Conservation (phyloP, 2,113 vertebrate genomes). For the Aythya baeri region DNA sequence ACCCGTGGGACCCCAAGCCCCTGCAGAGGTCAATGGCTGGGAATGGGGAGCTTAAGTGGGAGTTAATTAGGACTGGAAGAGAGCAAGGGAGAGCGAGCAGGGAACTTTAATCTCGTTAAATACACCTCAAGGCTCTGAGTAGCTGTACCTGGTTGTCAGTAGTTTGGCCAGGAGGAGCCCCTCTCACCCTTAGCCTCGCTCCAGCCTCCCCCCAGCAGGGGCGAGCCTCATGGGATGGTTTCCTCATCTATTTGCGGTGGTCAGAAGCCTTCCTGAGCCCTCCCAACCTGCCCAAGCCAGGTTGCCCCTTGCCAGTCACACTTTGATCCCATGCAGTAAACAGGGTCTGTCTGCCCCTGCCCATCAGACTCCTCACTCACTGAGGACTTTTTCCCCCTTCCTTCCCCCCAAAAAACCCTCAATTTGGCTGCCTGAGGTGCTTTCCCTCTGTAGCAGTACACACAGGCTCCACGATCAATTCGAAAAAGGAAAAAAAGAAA, state of each 20-base stretch:
- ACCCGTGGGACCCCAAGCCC: background rate
- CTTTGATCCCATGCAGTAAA: background rate
- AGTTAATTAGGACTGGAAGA: background rate
- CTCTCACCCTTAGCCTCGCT: background rate
- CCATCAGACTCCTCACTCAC: background rate
- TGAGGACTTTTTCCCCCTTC: background rate
- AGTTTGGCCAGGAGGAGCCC: background rate
- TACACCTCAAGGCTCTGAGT: background rate
- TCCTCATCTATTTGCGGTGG: background rate
- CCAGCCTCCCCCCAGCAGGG: background rate
- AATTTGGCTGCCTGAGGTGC: background rate
- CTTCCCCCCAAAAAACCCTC: background rate
- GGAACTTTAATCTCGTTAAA: constrained; percentile 61
- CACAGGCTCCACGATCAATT: background rate
- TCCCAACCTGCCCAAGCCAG: background rate
- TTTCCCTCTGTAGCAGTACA: background rate
- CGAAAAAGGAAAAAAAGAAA: background rate
- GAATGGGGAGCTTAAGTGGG: background rate
- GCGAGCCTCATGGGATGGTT: background rate
- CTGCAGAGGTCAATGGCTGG: rapidly evolving
- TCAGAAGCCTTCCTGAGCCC: background rate
- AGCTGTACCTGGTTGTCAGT: background rate
- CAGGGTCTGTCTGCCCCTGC: background rate
- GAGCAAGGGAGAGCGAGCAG: background rate
- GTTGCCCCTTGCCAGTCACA: background rate